Evolutionary conservation across 2,797 vertebrate genomes (phyloP).

Genomic region (Propithecus deckenii): DNA sequence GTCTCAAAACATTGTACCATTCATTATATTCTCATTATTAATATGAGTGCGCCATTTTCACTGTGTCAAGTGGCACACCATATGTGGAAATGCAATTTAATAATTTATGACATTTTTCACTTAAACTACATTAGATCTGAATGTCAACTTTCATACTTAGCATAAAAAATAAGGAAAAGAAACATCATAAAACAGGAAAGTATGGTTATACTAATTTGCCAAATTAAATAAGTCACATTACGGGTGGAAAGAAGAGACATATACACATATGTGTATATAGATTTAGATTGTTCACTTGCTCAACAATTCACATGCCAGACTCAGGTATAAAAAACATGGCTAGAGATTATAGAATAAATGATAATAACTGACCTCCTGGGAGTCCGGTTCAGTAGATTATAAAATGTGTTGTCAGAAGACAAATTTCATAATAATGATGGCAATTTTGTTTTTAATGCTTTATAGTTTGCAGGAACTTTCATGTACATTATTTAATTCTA

Average conservation of each 20-base stretch:
- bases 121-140: not conserved
- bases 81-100: conserved; percentile 20
- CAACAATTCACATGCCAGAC: not conserved
- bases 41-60: not conserved
- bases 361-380: not conserved
- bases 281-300: not conserved
- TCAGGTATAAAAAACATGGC: not conserved
- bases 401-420: not conserved
- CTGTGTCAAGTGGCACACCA: not conserved
- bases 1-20: not conserved
- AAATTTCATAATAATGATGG: not conserved
- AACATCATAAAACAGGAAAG: not conserved
- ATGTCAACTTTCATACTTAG: conserved; percentile 20
- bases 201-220: not conserved
- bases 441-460: conserved; percentile 13
- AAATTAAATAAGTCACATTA: not conserved
- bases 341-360: not conserved
- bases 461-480: not conserved
- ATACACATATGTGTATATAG: not conserved
- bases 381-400: not conserved
- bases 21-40: not conserved
- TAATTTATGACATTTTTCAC: not conserved
- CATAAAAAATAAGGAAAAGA: conserved; percentile 14
- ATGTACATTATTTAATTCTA: not conserved
- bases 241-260: not conserved